Evolutionary conservation across 2,888 invertebrate genomes (phyloP).

Genomic region (Phengaris alcon): DNA sequence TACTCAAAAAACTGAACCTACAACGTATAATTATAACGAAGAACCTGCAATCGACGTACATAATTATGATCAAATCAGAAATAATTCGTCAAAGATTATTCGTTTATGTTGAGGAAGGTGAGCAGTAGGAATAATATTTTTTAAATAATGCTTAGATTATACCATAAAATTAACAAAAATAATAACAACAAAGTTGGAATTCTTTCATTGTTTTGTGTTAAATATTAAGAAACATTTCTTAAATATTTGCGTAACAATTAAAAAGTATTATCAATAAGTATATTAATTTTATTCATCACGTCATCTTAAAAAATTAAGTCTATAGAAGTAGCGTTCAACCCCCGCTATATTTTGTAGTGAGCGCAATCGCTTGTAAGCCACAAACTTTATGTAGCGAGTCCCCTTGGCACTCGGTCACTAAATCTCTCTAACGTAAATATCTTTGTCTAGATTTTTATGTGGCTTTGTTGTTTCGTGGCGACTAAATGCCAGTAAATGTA

Average conservation of each 20-base stretch:
- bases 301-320: no score
- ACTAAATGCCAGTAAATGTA: no score
- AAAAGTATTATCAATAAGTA: no score
- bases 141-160: no score
- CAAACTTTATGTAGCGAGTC: slow-evolving; percentile 4
- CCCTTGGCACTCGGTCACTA: slow-evolving; percentile 4
- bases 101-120: neutral
- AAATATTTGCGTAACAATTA: no score
- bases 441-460: neutral
- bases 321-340: neutral
- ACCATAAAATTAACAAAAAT: neutral
- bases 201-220: no score
- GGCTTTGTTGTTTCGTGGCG: neutral
- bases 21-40: no score
- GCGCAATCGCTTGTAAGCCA: slow-evolving; percentile 16
- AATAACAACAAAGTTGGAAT: neutral
- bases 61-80: neutral
- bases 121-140: no score
- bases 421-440: slow-evolving; percentile 12
- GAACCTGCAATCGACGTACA: no score
- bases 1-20: neutral
- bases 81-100: neutral
- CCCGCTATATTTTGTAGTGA: neutral
- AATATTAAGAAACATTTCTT: no score
- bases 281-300: neutral